Evolutionary conservation across 2,113 vertebrate species (phyloP).

Genomic region (Chloroceryle aenea): DNA sequence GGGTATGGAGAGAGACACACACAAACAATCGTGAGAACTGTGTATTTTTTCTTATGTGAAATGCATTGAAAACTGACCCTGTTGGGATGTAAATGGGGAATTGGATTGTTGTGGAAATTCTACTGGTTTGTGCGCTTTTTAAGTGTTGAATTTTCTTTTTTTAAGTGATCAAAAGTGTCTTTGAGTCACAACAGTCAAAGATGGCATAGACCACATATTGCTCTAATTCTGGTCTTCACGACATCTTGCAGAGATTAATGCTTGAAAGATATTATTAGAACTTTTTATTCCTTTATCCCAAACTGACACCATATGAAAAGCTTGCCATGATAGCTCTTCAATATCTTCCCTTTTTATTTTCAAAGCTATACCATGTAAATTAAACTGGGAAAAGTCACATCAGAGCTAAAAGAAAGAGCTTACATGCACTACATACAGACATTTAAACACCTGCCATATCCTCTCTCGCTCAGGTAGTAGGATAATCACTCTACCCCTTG

Average conservation of each 20-base stretch:
- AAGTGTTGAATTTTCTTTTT: slow-evolving; percentile 44
- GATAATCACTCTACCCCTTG: neutral
- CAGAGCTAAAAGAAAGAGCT: slow-evolving; percentile 10
- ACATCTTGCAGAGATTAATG: slow-evolving; percentile 66
- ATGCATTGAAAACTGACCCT: slow-evolving; percentile 9
- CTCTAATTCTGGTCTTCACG: slow-evolving; percentile 50
- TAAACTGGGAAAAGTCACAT: neutral
- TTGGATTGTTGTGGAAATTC: slow-evolving; percentile 48
- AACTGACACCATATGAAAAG: slow-evolving; percentile 46
- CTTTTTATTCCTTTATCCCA: slow-evolving; percentile 47
- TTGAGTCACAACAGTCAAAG: slow-evolving; percentile 46
- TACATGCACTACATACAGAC: neutral
- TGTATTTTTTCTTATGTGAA: slow-evolving; percentile 8
- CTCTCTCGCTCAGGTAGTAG: neutral
- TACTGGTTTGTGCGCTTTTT: slow-evolving; percentile 8
- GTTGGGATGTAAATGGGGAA: slow-evolving; percentile 10
- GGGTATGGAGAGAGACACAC: neutral
- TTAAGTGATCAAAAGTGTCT: slow-evolving; percentile 62
- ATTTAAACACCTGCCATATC: neutral
- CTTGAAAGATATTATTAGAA: slow-evolving; percentile 62
- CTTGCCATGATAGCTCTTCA: slow-evolving; percentile 3
- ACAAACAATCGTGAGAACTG: slow-evolving; percentile 57
- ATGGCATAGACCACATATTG: slow-evolving; percentile 56
- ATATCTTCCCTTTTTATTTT: neutral
- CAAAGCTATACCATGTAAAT: neutral